These are phyloP conservation scores for Callospermophilus lateralis DNA, from an alignment of 2,113 vertebrate species.

Conservation along the genomic window DNA sequence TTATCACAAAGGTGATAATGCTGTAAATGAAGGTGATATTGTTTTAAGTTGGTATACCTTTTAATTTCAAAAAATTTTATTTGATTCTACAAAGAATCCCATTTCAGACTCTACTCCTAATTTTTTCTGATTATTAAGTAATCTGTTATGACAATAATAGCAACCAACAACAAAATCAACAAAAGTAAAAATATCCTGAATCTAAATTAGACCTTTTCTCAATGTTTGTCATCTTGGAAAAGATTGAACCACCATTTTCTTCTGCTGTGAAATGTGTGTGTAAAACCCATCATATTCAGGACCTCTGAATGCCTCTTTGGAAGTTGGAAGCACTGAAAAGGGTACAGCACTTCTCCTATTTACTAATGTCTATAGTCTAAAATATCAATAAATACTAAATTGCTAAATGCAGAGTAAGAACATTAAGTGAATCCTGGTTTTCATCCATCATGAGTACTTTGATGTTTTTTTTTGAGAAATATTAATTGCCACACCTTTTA, in stretches of 20 bases:
- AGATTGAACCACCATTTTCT: not conserved
- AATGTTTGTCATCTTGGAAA: slow-evolving; percentile 11
- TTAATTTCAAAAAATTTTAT: slow-evolving; percentile 3
- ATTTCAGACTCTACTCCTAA: not conserved
- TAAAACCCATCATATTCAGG: not conserved
- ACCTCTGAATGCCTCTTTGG: not conserved
- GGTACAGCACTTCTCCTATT: no score
- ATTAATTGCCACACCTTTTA: not conserved
- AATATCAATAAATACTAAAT: not conserved
- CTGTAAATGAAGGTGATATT: not conserved
- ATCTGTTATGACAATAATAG: not conserved
- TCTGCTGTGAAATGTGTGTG: not conserved
- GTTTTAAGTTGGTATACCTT: not conserved
- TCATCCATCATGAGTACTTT: not conserved
- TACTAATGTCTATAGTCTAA: not conserved
- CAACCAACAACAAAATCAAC: no score
- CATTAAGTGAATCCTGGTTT: not conserved
- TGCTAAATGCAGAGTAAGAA: not conserved
- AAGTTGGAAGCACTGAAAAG: not conserved
- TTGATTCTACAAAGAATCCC: not conserved
- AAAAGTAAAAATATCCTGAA: not conserved
- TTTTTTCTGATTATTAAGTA: not conserved
- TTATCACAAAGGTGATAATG: not conserved
- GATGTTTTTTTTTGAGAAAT: not conserved
- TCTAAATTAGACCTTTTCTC: not conserved